These are phyloP conservation scores for Calyptomena viridis DNA, from an alignment of 2,113 vertebrate species.

Conservation along the genomic window DNA sequence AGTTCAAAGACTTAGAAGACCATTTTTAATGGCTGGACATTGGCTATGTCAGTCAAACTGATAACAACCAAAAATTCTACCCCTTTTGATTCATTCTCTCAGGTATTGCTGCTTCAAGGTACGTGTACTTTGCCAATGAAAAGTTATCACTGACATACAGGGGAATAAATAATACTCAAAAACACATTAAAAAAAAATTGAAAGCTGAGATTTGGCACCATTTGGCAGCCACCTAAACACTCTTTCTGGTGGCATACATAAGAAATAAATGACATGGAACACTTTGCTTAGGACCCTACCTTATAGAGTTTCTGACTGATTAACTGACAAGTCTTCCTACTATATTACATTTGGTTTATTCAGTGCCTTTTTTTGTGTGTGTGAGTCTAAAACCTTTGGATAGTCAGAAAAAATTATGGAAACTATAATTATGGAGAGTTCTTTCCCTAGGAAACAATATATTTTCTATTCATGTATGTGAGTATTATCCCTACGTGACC, in stretches of 20 bases:
- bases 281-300: neutral
- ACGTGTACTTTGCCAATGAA: neutral
- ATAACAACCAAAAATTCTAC: neutral
- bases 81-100: neutral
- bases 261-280: neutral
- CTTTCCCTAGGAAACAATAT: neutral
- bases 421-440: neutral
- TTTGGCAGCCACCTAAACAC: neutral
- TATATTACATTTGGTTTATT: neutral
- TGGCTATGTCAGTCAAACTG: neutral
- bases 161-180: neutral
- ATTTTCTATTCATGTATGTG: neutral
- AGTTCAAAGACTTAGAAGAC: neutral
- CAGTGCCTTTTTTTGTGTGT: neutral
- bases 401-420: neutral
- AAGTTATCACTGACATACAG: neutral
- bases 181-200: neutral
- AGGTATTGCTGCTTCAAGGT: neutral
- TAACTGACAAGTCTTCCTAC: neutral
- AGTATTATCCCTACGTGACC: neutral
- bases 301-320: neutral
- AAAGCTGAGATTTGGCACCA: neutral
- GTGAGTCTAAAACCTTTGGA: neutral
- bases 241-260: neutral
- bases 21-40: neutral